Conservation (phyloP, 1,140 invertebrate genomes). For the Pseudachorutes palmiensis region DNA sequence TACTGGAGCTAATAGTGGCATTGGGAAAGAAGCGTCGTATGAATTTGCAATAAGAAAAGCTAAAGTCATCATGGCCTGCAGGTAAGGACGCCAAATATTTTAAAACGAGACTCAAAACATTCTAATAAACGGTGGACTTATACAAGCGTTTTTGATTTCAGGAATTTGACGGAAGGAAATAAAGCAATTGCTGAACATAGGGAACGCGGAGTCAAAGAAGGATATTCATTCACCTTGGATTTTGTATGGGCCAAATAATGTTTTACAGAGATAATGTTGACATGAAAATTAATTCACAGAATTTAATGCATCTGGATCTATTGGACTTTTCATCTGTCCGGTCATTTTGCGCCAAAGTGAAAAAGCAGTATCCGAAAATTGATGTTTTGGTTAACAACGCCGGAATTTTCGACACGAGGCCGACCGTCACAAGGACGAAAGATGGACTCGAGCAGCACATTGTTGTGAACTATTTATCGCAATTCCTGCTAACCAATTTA, state of each 20-base stretch:
- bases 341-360: conserved; percentile 57
- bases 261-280: not conserved
- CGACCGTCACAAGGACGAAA: conserved; percentile 46
- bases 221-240: not conserved
- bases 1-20: conserved; percentile 83
- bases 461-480: conserved; percentile 70
- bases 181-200: conserved; percentile 41
- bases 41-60: conserved; percentile 22
- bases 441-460: conserved; percentile 79
- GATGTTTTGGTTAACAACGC: conserved; percentile 51
- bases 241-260: not conserved
- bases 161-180: conserved; percentile 65
- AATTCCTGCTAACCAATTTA: conserved; percentile 70
- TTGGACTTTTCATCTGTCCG: conserved; percentile 61
- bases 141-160: not conserved
- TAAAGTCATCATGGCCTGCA: conserved; percentile 48
- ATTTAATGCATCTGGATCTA: conserved; percentile 56
- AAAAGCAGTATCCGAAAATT: conserved; percentile 52
- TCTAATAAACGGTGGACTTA: no score
- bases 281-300: conserved; percentile 31
- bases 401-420: conserved; percentile 10
- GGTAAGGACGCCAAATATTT: no score
- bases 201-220: not conserved
- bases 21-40: conserved; percentile 31
- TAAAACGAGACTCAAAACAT: no score